Evolutionary conservation across 1,140 invertebrate genomes (phyloP).

Genomic region (Patella vulgata): DNA sequence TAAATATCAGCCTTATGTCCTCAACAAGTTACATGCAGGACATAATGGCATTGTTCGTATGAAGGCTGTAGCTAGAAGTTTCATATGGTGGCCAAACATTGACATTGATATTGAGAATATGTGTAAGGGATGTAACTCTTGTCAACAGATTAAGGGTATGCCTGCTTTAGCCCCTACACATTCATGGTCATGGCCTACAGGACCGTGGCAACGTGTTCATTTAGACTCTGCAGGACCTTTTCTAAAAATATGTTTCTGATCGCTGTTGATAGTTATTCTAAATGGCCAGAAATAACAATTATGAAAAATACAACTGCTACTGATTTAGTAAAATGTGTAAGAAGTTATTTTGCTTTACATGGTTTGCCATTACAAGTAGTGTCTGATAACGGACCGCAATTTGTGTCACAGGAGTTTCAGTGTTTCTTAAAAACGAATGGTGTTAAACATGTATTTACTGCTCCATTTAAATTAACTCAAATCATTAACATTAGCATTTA

Average conservation of each 20-base stretch:
- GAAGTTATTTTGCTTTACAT: constrained; percentile 16
- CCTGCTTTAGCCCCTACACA: constrained; percentile 17
- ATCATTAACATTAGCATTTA: too few relatives aligned
- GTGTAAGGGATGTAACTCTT: too few relatives aligned
- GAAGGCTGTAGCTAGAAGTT: constrained; percentile 62
- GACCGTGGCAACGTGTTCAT: too few relatives aligned
- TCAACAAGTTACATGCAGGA: constrained; percentile 59
- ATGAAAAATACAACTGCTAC: constrained; percentile 35
- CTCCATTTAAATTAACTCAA: too few relatives aligned
- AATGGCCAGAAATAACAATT: too few relatives aligned
- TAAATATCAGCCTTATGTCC: too few relatives aligned
- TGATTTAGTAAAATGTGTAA: constrained; percentile 20
- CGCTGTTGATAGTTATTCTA: constrained; percentile 28
- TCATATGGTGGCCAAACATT: constrained; percentile 67
- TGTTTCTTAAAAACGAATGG: too few relatives aligned
- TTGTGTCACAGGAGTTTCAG: too few relatives aligned
- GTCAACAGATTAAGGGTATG: not conserved
- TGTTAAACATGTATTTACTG: too few relatives aligned
- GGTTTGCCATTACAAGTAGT: constrained; percentile 50
- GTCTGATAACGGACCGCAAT: too few relatives aligned
- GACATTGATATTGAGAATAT: constrained; percentile 65
- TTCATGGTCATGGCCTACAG: constrained; percentile 31
- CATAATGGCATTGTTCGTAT: constrained; percentile 67
- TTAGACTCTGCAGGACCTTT: constrained; percentile 48
- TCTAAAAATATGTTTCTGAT: constrained; percentile 25